Evolutionary conservation across 1,140 invertebrate genomes (phyloP), one percentile per base, ranked within the genome.

Genomic region (Cyclargus thomasi): DNA sequence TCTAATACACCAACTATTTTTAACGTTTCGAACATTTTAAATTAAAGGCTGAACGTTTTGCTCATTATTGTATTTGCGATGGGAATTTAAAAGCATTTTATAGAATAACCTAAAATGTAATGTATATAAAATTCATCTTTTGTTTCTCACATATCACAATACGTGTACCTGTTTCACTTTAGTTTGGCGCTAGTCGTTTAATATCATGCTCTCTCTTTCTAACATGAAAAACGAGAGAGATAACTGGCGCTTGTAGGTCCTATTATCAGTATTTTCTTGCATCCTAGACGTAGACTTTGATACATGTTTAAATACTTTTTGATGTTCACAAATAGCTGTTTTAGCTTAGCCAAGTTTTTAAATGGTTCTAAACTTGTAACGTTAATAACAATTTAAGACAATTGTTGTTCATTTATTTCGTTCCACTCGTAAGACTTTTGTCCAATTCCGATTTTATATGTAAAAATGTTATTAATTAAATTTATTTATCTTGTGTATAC

Each of bases 111-210:
- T 21, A 11, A 22, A 18, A 18, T 47, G 39, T 47, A 4, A 47
- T 47, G 39, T 47, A 8, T 59, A 20, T 59, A 8, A 10, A 59
- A 21, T 59, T 59, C 18, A 59, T 11, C 5, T 20, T 64, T 53
- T 14, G 63, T 66, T 18, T 35, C 39, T 63, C 47, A 74, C 72
- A 74, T 74, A 74, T 74, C 72, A 74, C 67, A 68, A 36, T 53
- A 62, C 59, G 35, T 67, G 71, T 72, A 72, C 71, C 71, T 72
- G 71, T 72, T 65, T 63, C 18, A 47, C 20, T 47, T 47, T 47
- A 47, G 39, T 47, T 47, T 29, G 14, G 14, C 39, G 14, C 8
- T 47, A 2, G 39, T 4, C 39, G 39, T 47, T 14, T 14, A 47
- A 47, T 29, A 5, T 29, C 5, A n/a, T n/a, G 29, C 29, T 8